phyloP scores from a whole-genome alignment of 1,140 invertebrate species.

The Patella vulgata region DNA sequence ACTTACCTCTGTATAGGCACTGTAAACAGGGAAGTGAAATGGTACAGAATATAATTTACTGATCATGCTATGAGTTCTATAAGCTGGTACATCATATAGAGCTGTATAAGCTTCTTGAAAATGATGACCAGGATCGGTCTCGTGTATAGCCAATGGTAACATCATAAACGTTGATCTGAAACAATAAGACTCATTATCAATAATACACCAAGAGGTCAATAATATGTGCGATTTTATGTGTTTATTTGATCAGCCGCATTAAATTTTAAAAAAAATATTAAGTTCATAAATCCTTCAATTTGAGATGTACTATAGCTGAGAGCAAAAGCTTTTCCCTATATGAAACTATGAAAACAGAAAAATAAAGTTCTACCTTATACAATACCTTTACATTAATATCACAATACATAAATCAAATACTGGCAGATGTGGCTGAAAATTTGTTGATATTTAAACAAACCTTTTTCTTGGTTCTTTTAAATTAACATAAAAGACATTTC shows the following conservation, averaged over 20 bases:
- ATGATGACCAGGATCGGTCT: constrained; percentile 67
- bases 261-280: too few relatives aligned
- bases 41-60: constrained; percentile 57
- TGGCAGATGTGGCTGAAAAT: too few relatives aligned
- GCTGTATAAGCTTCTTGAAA: constrained; percentile 50
- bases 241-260: too few relatives aligned
- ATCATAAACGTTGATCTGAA: constrained; percentile 60
- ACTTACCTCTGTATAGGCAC: constrained; percentile 63
- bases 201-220: background rate
- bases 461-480: constrained; percentile 36
- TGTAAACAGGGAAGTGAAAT: constrained; percentile 65
- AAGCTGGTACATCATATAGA: constrained; percentile 47
- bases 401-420: too few relatives aligned
- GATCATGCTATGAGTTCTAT: constrained; percentile 49
- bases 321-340: too few relatives aligned
- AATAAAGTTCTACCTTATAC: too few relatives aligned
- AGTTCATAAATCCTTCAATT: too few relatives aligned
- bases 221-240: background rate
- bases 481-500: constrained; percentile 41
- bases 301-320: too few relatives aligned
- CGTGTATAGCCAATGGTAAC: constrained; percentile 61
- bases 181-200: background rate
- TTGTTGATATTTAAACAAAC: constrained; percentile 17
- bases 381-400: too few relatives aligned
- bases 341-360: too few relatives aligned